A percentile compares a stretch with the other conserved stretches of the same genome.
These are phyloP conservation scores for Halcyon smyrnensis DNA, from an alignment of 2,797 vertebrate genomes.

Conservation along the genomic window DNA sequence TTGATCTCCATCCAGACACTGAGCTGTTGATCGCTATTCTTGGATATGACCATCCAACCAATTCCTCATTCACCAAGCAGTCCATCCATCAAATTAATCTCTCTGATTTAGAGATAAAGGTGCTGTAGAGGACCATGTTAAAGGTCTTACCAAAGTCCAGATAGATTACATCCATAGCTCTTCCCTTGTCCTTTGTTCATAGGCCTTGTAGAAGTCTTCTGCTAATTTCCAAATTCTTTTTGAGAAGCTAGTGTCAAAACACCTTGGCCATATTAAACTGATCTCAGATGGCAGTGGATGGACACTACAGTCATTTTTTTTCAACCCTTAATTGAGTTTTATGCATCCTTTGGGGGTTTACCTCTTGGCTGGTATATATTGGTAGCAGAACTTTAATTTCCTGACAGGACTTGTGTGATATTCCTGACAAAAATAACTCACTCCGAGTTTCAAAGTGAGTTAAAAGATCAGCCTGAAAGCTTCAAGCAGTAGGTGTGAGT, in stretches of 20 bases:
- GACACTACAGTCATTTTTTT: not conserved
- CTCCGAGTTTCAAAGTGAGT: not conserved
- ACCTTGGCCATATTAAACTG: not conserved
- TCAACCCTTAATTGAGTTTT: not conserved
- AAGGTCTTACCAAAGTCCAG: not conserved
- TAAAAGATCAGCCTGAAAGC: not conserved
- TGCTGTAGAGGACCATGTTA: not conserved
- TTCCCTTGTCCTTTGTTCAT: not conserved
- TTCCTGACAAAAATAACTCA: not conserved
- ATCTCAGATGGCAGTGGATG: not conserved
- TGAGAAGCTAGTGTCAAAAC: not conserved
- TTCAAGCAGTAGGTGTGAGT: not conserved
- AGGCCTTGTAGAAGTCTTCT: not conserved
- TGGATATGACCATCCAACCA: not conserved
- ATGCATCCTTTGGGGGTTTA: not conserved
- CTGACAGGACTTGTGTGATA: not conserved
- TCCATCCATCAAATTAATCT: not conserved
- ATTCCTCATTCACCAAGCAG: not conserved
- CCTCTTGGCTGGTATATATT: not conserved
- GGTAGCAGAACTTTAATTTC: not conserved
- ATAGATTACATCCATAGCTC: not conserved
- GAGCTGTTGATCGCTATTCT: rapidly evolving
- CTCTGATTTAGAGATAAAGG: not conserved
- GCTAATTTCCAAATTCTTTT: not conserved
- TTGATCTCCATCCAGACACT: not conserved